These are phyloP conservation scores for Drosophila nebulosa DNA, from an alignment of 1,140 invertebrate species.

Conservation along the genomic window DNA sequence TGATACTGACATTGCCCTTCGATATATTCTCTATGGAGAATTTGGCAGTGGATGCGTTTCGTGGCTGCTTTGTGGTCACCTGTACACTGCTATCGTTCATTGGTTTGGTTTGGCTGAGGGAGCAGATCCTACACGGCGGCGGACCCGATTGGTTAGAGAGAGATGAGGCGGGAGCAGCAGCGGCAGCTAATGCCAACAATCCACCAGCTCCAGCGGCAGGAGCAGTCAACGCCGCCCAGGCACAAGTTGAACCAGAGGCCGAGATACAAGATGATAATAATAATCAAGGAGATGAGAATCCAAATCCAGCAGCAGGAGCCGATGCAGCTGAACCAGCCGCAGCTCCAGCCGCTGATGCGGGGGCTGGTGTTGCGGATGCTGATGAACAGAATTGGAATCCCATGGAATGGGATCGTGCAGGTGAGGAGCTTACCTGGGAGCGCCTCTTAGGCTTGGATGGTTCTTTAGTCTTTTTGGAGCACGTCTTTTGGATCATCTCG, in stretches of 20 bases:
- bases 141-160: conserved; percentile 96
- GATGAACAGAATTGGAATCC: conserved; percentile 98
- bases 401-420: conserved; percentile 98
- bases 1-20: conserved; percentile 92
- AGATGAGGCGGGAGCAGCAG: conserved; percentile 82
- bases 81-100: conserved; percentile 98
- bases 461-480: conserved; percentile 97
- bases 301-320: neutral
- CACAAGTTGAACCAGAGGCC: conserved; percentile 61
- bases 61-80: conserved; percentile 97
- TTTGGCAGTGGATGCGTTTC: conserved; percentile 94
- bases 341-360: conserved; percentile 8
- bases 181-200: conserved; percentile 72
- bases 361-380: conserved; percentile 57
- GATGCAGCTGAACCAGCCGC: conserved; percentile 1
- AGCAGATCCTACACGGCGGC: conserved; percentile 98
- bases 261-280: conserved; percentile 72
- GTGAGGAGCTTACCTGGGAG: conserved; percentile 99
- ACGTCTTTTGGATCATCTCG: conserved; percentile 99
- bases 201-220: conserved; percentile 64
- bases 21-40: conserved; percentile 97
- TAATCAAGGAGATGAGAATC: conserved; percentile 30
- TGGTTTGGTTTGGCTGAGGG: conserved; percentile 97
- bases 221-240: conserved; percentile 53
- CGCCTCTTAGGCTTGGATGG: conserved; percentile 97